Base-by-base conservation (phyloP, 2,797 vertebrate genomes). In the Melanotaenia trifasciata region DNA sequence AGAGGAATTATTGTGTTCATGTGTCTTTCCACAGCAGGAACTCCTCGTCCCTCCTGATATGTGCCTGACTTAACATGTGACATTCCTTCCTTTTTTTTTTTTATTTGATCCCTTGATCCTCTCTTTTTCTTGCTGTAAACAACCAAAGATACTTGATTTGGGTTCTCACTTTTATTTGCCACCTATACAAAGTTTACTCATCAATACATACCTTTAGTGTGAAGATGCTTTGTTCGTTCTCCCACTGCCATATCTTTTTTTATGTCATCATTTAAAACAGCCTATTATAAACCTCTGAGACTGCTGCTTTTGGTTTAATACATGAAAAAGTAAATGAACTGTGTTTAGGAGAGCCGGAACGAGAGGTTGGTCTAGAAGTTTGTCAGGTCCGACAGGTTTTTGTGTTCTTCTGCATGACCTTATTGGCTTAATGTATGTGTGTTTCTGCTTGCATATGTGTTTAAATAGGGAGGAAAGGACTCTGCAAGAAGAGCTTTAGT, bases 401-500 rank as follows among this genome's bases (percentile, higher is more conserved):
- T 78, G 62, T 66, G 43, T 71, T 50, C 56, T 16, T 61, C 26
- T 75, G 45, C 32, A 43, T 38, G 56, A 28, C n/a, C 18, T 28
- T 58, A 53, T 56, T 67, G 50, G 62, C 51, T 35, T 60, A 45
- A 6, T 60, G 54, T 72, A 33, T 74, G 51, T 30, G 43, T 63
- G 59, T 63, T 36, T 69, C 32, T 53, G 56, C 62, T 30, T 73
- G 32, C 51, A 10, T 86, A 54, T 81, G 71, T 74, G 82, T 83
- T 67, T 12, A 33, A 62, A 58, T 28, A 3, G 47, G 58, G 69
- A 69, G 71, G 60, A 63, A 67, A 67, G 54, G 51, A 73, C 24
- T 33, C 14, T 70, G 73, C 67, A 53, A 53, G 47, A 58, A 1
- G 59, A 62, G 70, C 84, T 74, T 88, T 86, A 81, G 68, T 87